Percentiles rank a stretch among this genome's conserved stretches.
These are phyloP conservation scores for Lycophotia porphyrea DNA, from an alignment of 2,888 invertebrate genomes.

Conservation along the genomic window DNA sequence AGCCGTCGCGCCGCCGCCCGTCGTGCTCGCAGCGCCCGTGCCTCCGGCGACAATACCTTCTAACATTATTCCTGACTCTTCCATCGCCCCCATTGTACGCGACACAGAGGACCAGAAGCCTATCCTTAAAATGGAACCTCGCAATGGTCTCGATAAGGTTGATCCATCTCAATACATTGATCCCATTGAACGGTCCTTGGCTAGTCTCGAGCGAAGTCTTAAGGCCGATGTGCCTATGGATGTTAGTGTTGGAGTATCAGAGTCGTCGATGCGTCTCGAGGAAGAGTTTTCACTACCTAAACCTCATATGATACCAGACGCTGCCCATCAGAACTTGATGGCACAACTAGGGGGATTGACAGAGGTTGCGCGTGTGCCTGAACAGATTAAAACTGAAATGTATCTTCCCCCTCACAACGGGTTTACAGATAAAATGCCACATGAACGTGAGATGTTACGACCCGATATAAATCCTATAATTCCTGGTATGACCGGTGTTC, in stretches of 20 bases:
- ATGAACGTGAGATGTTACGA: constrained; percentile 80
- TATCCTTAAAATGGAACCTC: constrained; percentile 78
- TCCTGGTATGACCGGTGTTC: constrained; percentile 80
- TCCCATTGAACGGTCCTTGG: constrained; percentile 93
- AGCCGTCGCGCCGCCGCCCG: constrained; percentile 70
- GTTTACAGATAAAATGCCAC: constrained; percentile 82
- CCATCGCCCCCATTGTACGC: constrained; percentile 71
- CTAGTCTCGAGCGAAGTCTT: constrained; percentile 92
- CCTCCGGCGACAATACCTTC: constrained; percentile 72
- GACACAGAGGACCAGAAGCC: constrained; percentile 76
- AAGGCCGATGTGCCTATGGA: constrained; percentile 90
- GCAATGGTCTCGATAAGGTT: constrained; percentile 85
- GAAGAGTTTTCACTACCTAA: constrained; percentile 86
- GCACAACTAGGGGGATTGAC: constrained; percentile 85
- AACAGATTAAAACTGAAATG: constrained; percentile 83
- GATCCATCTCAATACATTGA: constrained; percentile 90
- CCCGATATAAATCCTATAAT: constrained; percentile 78
- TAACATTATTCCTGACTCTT: constrained; percentile 71
- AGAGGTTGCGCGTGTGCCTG: constrained; percentile 83
- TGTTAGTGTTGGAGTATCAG: constrained; percentile 86
- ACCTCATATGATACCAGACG: constrained; percentile 80
- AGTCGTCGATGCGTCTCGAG: constrained; percentile 87
- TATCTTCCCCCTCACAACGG: constrained; percentile 86
- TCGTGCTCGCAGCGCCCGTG: constrained; percentile 61
- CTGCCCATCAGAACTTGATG: constrained; percentile 85